These are phyloP conservation scores for Drosophila mauritiana DNA, from an alignment of 1,140 invertebrate genomes.

Conservation along the genomic window DNA sequence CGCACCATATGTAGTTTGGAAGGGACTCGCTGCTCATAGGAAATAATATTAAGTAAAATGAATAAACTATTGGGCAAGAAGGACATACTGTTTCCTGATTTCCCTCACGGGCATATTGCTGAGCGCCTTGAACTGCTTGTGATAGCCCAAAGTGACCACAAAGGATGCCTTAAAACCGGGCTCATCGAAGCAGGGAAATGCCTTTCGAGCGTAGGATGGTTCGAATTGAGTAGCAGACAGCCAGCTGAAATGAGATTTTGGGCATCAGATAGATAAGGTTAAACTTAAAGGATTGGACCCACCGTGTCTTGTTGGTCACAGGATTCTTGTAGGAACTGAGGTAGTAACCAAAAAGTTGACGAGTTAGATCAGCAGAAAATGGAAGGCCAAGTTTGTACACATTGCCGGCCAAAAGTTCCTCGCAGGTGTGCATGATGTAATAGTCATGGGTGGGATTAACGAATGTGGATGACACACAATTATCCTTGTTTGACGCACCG, in stretches of 20 bases:
- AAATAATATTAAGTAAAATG: not conserved
- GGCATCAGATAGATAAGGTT: no score
- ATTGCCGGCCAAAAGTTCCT: slow-evolving; percentile 85
- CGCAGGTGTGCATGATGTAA: slow-evolving; percentile 86
- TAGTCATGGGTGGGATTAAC: slow-evolving; percentile 86
- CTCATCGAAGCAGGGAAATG: slow-evolving; percentile 98
- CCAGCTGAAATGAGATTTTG: slow-evolving; percentile 23
- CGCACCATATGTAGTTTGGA: slow-evolving; percentile 85
- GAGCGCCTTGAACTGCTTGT: slow-evolving; percentile 88
- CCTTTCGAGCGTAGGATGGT: slow-evolving; percentile 92
- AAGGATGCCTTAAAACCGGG: slow-evolving; percentile 95
- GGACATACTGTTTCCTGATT: slow-evolving; percentile 55
- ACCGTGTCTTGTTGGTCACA: slow-evolving; percentile 87
- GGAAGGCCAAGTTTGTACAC: slow-evolving; percentile 88
- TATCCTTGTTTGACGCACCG: slow-evolving; percentile 32
- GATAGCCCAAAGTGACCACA: slow-evolving; percentile 89
- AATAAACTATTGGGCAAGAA: no score
- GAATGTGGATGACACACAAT: slow-evolving; percentile 79
- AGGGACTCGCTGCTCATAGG: not conserved
- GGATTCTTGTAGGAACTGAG: slow-evolving; percentile 90
- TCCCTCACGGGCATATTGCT: slow-evolving; percentile 91
- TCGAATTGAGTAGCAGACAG: slow-evolving; percentile 93
- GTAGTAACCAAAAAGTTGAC: slow-evolving; percentile 90
- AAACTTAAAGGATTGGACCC: slow-evolving; percentile 41
- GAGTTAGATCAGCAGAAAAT: slow-evolving; percentile 87